Evolutionary conservation across 2,888 invertebrate genomes (phyloP).

Genomic region (Odontocolon sp.): DNA sequence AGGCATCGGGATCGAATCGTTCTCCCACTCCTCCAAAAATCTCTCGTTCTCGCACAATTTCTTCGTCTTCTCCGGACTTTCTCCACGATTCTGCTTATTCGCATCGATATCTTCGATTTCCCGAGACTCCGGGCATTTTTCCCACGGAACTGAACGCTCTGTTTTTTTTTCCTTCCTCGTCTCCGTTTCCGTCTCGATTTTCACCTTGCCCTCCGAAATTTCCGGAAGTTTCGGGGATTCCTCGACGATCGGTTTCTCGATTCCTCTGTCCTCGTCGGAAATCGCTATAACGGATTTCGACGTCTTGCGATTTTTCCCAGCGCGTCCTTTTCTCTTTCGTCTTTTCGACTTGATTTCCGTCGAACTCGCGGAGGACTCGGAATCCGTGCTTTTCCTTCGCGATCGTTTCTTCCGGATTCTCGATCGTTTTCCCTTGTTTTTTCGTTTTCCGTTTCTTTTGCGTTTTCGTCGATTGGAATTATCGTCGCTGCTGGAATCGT

Average conservation of each 20-base stretch:
- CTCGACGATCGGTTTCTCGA: not conserved
- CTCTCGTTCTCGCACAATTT: constrained; percentile 46
- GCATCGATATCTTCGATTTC: too few relatives aligned
- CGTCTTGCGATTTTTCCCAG: constrained; percentile 26
- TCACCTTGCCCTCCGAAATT: constrained; percentile 3
- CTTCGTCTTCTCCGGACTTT: not conserved
- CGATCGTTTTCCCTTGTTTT: constrained; percentile 70
- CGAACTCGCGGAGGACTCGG: constrained; percentile 70
- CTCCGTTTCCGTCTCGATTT: constrained; percentile 7
- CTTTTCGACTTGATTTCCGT: constrained; percentile 57
- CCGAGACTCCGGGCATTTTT: not conserved
- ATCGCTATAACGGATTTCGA: constrained; percentile 26
- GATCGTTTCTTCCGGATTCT: constrained; percentile 71
- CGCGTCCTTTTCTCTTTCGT: constrained; percentile 35
- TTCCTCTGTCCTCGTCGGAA: constrained; percentile 33
- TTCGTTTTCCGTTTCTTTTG: constrained; percentile 69
- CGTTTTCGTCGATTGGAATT: constrained; percentile 65
- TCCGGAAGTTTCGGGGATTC: not conserved
- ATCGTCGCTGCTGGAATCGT: constrained; percentile 71
- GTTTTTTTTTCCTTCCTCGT: too few relatives aligned
- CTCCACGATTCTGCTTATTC: constrained; percentile 5
- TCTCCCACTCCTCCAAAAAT: constrained; percentile 69
- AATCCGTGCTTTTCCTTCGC: constrained; percentile 68
- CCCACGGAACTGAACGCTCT: not conserved
- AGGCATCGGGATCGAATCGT: constrained; percentile 54